These are phyloP conservation scores for Athetis lepigone DNA, from an alignment of 2,888 invertebrate genomes.

Conservation along the genomic window DNA sequence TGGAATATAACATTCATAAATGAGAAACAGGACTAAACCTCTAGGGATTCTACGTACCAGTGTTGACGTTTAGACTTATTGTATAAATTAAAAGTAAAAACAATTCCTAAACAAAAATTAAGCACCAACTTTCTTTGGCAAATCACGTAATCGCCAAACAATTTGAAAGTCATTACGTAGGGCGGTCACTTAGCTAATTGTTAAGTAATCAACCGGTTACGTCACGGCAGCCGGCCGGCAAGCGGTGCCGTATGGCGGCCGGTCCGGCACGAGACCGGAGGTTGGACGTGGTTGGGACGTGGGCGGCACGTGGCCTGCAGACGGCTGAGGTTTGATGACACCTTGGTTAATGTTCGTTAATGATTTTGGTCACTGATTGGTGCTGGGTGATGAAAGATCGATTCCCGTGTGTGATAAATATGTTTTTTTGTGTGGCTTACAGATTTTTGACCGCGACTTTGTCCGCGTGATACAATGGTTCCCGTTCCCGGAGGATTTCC, in stretches of 20 bases:
- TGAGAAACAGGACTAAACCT: too few relatives aligned
- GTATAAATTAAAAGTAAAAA: background rate
- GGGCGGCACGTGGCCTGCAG: constrained; percentile 39
- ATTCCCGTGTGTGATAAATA: too few relatives aligned
- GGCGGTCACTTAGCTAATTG: constrained; percentile 37
- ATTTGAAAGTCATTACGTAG: constrained; percentile 25
- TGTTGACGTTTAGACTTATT: too few relatives aligned
- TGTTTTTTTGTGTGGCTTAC: too few relatives aligned
- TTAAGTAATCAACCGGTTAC: constrained; percentile 39
- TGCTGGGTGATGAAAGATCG: too few relatives aligned
- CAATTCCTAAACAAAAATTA: constrained; percentile 7
- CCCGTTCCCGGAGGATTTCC: too few relatives aligned
- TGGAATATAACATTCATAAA: too few relatives aligned
- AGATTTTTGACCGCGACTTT: too few relatives aligned
- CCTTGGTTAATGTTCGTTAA: background rate
- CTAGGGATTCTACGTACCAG: too few relatives aligned
- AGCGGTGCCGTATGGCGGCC: constrained; percentile 14
- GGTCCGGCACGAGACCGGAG: constrained; percentile 34
- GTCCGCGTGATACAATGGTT: too few relatives aligned
- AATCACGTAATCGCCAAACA: constrained; percentile 31
- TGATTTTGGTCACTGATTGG: background rate
- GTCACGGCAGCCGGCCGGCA: constrained; percentile 12
- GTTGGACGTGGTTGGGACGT: constrained; percentile 3
- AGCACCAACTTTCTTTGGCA: background rate
- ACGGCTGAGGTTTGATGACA: constrained; percentile 4